Conservation (phyloP, 2,797 vertebrate genomes). For the Phataginus tricuspis region DNA sequence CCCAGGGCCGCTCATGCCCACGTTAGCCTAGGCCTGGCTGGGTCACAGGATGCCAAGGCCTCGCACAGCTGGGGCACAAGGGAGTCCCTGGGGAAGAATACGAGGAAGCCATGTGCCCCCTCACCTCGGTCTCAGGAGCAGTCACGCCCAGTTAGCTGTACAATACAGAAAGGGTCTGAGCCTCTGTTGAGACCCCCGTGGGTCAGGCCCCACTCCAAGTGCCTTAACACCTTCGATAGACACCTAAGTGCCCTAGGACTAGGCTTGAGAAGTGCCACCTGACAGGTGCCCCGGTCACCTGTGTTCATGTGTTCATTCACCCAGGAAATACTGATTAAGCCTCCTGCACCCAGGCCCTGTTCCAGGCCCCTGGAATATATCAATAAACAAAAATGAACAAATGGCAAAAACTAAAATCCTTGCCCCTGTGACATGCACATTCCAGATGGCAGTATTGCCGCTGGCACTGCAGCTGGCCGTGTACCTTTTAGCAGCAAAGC, state of each 20-base stretch:
- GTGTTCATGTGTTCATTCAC: background rate
- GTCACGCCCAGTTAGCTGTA: background rate
- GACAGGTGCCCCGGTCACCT: background rate
- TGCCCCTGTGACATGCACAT: background rate
- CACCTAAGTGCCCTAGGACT: background rate
- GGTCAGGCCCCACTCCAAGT: background rate
- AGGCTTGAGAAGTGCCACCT: background rate
- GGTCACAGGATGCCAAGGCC: background rate
- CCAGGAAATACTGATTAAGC: background rate
- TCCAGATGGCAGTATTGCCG: background rate
- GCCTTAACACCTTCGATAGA: background rate
- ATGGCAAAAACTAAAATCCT: background rate
- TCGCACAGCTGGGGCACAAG: background rate
- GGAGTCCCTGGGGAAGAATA: background rate
- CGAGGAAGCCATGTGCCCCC: background rate
- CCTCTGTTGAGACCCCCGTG: background rate
- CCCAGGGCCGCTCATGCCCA: background rate
- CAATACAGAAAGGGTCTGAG: fast-evolving
- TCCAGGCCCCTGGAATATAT: background rate
- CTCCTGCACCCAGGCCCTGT: background rate
- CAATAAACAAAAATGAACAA: background rate
- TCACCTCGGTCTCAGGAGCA: background rate
- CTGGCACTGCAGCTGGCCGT: background rate
- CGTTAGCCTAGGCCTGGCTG: background rate
- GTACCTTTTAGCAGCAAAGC: background rate